phyloP scores from a whole-genome alignment of 53 echinoderm and acorn worm species.

The Arbacia lixula region DNA sequence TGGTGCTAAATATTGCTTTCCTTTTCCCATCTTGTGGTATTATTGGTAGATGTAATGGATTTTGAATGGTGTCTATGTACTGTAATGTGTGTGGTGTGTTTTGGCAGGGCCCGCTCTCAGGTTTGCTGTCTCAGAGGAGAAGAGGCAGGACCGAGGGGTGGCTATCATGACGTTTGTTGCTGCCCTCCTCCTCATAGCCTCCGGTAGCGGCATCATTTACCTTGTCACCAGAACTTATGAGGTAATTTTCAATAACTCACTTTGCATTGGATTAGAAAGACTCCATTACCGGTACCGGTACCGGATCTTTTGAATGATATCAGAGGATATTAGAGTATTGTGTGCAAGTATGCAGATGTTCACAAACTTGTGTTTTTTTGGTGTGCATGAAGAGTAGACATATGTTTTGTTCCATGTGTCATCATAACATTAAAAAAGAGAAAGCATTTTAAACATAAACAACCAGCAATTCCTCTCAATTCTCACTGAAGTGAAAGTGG shows the following conservation, averaged over 20 bases:
- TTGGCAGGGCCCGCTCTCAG: conserved; percentile 18
- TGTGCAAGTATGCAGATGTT: too few species aligned
- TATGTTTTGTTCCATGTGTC: too few species aligned
- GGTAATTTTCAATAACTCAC: conserved; percentile 2
- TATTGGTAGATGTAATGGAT: neutral
- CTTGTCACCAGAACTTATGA: conserved; percentile 18
- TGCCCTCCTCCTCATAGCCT: neutral
- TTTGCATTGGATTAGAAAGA: neutral
- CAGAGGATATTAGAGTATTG: too few species aligned
- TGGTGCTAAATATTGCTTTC: too few species aligned
- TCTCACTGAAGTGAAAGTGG: too few species aligned
- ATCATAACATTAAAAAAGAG: too few species aligned
- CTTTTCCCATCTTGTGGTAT: too few species aligned
- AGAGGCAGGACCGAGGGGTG: conserved; percentile 17
- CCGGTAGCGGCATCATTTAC: neutral
- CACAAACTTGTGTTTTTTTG: too few species aligned
- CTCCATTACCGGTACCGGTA: neutral
- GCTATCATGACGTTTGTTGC: conserved; percentile 32
- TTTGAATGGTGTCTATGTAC: neutral
- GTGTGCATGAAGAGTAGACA: too few species aligned
- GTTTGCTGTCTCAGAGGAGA: conserved; percentile 1
- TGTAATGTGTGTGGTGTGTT: neutral
- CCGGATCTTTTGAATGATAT: too few species aligned
- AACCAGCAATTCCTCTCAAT: too few species aligned
- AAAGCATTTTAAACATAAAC: too few species aligned